These are phyloP conservation scores for Smittia aterrima DNA, from an alignment of 2,888 invertebrate species.

Conservation along the genomic window DNA sequence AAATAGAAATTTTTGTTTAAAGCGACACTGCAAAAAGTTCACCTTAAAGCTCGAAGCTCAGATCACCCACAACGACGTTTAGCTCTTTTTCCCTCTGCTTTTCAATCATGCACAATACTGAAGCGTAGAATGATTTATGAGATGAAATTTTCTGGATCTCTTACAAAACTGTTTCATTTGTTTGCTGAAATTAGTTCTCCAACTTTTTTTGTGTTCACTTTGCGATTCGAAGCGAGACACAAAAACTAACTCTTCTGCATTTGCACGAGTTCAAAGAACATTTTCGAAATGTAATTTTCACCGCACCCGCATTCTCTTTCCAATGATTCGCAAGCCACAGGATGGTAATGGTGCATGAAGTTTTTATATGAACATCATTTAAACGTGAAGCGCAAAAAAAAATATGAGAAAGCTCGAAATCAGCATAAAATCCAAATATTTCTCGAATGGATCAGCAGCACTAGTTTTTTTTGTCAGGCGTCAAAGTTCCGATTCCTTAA, in stretches of 20 bases:
- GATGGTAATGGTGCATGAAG: not conserved
- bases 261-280: not conserved
- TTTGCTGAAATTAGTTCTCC: not conserved
- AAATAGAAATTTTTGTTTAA: too few species aligned
- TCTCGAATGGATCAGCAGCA: not conserved
- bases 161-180: conserved; percentile 8
- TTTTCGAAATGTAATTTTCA: conserved; percentile 10
- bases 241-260: not conserved
- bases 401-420: not conserved
- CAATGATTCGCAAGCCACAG: not conserved
- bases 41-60: too few species aligned
- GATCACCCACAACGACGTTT: too few species aligned
- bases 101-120: too few species aligned
- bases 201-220: not conserved
- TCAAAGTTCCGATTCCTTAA: too few species aligned
- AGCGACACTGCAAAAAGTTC: too few species aligned
- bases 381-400: not conserved
- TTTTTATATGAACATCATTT: not conserved
- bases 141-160: too few species aligned
- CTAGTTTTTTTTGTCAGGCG: not conserved
- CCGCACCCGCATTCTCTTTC: not conserved
- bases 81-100: too few species aligned
- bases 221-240: too few species aligned
- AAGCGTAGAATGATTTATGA: conserved; percentile 1
- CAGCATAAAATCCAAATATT: conserved; percentile 7